A percentile compares a stretch with the other conserved stretches of the same genome.
Evolutionary conservation across 2,113 vertebrate species (phyloP).

Genomic region (Peromyscus polionotus): DNA sequence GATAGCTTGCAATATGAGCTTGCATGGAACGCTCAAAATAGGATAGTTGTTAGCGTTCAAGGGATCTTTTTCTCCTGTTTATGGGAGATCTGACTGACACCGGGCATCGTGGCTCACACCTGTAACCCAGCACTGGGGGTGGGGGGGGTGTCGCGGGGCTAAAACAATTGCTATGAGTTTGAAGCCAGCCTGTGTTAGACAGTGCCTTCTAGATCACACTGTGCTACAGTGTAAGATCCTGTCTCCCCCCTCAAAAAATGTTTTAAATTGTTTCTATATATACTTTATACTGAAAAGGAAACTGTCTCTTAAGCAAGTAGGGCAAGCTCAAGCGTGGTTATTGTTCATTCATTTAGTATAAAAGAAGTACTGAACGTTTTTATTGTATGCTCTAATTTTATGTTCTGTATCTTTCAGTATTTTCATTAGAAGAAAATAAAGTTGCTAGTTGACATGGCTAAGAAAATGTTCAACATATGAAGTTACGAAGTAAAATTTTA

Average conservation of each 20-base stretch:
- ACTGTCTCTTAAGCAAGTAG: conserved; percentile 32
- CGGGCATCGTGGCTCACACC: not conserved
- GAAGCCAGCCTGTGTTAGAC: not conserved
- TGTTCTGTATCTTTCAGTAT: conserved; percentile 34
- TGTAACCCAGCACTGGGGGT: not conserved
- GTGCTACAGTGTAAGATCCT: not conserved
- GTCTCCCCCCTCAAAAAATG: not conserved
- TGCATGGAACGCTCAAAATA: conserved; percentile 36
- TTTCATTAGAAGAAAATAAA: conserved; percentile 28
- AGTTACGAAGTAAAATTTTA: conserved; percentile 65
- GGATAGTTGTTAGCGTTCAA: conserved; percentile 28
- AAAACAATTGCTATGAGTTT: not conserved
- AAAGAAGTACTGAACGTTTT: conserved; percentile 25
- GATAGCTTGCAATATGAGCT: conserved; percentile 35
- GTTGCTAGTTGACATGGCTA: conserved; percentile 47
- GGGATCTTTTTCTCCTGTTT: conserved; percentile 54
- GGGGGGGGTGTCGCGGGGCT: not conserved
- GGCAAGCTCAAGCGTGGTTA: conserved; percentile 43
- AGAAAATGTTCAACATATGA: conserved; percentile 42
- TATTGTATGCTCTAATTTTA: conserved; percentile 49
- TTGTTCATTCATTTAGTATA: conserved; percentile 42
- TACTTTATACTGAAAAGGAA: conserved; percentile 62
- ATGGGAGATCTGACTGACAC: conserved; percentile 20
- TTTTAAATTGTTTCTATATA: conserved; percentile 6
- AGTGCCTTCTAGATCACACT: not conserved